phyloP scores from a whole-genome alignment of 2,888 invertebrate species.

The Amphiduros pacificus region DNA sequence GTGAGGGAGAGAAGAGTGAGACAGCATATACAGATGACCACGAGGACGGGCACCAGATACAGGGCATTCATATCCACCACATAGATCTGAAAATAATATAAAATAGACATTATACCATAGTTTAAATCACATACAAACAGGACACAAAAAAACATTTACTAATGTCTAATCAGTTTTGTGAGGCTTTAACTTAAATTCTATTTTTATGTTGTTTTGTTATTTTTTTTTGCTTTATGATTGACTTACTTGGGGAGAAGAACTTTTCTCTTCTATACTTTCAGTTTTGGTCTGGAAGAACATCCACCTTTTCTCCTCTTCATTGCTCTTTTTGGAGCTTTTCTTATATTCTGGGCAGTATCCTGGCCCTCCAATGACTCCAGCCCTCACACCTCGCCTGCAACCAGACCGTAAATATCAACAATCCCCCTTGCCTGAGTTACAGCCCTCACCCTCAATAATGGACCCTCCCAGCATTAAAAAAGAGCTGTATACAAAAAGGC shows the following conservation, averaged over 20 bases:
- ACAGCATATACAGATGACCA: slow-evolving; percentile 23
- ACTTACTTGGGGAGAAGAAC: neutral
- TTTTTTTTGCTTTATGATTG: too few species aligned
- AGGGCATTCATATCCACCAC: slow-evolving; percentile 30
- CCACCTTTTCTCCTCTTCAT: too few species aligned
- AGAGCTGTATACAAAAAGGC: too few species aligned
- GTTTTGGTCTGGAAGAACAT: too few species aligned
- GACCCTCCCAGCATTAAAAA: too few species aligned
- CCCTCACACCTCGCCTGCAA: slow-evolving; percentile 68
- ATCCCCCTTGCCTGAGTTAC: too few species aligned
- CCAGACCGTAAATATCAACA: too few species aligned
- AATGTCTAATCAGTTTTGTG: too few species aligned
- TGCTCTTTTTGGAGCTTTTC: neutral
- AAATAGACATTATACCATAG: neutral
- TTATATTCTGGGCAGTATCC: slow-evolving; percentile 65
- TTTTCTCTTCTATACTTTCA: neutral
- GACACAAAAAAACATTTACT: too few species aligned
- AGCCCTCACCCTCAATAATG: too few species aligned
- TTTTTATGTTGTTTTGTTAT: too few species aligned
- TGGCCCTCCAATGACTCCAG: slow-evolving; percentile 73
- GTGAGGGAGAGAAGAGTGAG: slow-evolving; percentile 20
- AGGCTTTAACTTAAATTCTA: too few species aligned
- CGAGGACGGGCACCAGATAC: slow-evolving; percentile 28
- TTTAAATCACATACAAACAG: neutral
- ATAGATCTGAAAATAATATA: slow-evolving; percentile 18